Evolutionary conservation across 2,113 vertebrate species (phyloP), one percentile per base, ranked within the genome.

Genomic region (Malurus cyaneus): DNA sequence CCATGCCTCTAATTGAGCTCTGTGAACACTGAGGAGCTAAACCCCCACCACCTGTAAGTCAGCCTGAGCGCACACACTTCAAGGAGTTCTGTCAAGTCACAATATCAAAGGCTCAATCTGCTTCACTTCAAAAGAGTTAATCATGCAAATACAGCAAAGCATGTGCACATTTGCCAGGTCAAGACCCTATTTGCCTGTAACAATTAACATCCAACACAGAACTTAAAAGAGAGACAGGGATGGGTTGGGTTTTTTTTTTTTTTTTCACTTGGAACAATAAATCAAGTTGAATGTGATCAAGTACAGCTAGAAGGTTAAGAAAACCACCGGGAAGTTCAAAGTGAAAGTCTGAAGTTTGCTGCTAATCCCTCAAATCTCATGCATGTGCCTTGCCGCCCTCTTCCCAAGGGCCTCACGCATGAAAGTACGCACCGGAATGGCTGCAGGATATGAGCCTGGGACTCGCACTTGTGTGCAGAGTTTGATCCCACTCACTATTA

Each of bases 91-190:
- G 79, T 88, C 82, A 96, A 96, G 86, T 90, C 89, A 59, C 82
- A 76, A 14, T 94, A 96, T 95, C 94, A 94, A 96, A 97, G 93
- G 60, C 72, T 83, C 60, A 47, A 78, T 88, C 65, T 91, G 60
- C 70, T 85, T 88, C 73, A 96, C 94, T 96, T 96, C 94, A 96
- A 94, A 96, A 73, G 93, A 90, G 49, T 78, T 93, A 93, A 90
- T 94, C 92, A 94, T 83, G 88, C 88, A 94, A 93, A 95, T 88
- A 93, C 18, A 4, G 56, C 64, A 83, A 94, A 96, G 76, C 82
- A 86, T 90, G 93, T 88, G 86, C 47, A 18, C 89, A 92, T 96
- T 83, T 96, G 82, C 76, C 72, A 84, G 90, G 93, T 93, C 89
- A 90, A 83, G 88, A 94, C 86, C 72, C 60, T 94, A 71, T 92